These are phyloP conservation scores for Chironomus tepperi DNA, from an alignment of 1,140 invertebrate species.

Conservation along the genomic window DNA sequence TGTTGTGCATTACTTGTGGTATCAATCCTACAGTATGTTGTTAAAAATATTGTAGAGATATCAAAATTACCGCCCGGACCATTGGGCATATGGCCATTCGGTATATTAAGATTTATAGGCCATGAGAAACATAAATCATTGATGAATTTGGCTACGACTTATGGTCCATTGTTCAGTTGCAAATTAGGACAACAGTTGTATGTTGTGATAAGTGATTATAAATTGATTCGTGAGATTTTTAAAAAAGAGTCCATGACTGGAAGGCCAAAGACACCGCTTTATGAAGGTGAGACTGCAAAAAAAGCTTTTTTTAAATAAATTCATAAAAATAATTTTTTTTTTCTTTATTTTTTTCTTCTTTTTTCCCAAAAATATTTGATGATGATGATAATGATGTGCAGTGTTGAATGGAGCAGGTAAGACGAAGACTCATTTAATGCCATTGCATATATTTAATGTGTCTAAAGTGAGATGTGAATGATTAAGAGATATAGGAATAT, in stretches of 20 bases:
- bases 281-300: slow-evolving; percentile 79
- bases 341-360: neutral
- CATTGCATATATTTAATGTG: no score
- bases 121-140: slow-evolving; percentile 68
- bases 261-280: slow-evolving; percentile 72
- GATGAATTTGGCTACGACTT: slow-evolving; percentile 60
- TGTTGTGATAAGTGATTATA: slow-evolving; percentile 77
- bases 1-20: slow-evolving; percentile 44
- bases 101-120: slow-evolving; percentile 71
- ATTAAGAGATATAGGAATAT: neutral
- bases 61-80: slow-evolving; percentile 70
- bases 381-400: neutral
- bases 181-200: slow-evolving; percentile 69
- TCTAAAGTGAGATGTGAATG: no score
- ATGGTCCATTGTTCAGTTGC: slow-evolving; percentile 74
- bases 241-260: slow-evolving; percentile 75
- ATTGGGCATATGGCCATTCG: slow-evolving; percentile 71
- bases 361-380: neutral
- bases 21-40: slow-evolving; percentile 44
- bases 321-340: neutral
- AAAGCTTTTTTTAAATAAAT: slow-evolving; percentile 49
- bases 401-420: slow-evolving; percentile 11
- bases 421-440: neutral
- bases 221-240: slow-evolving; percentile 74
- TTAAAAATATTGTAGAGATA: slow-evolving; percentile 43